These are phyloP conservation scores for Drosophila nr. perissopoda DNA, from an alignment of 2,888 invertebrate genomes.

Conservation along the genomic window DNA sequence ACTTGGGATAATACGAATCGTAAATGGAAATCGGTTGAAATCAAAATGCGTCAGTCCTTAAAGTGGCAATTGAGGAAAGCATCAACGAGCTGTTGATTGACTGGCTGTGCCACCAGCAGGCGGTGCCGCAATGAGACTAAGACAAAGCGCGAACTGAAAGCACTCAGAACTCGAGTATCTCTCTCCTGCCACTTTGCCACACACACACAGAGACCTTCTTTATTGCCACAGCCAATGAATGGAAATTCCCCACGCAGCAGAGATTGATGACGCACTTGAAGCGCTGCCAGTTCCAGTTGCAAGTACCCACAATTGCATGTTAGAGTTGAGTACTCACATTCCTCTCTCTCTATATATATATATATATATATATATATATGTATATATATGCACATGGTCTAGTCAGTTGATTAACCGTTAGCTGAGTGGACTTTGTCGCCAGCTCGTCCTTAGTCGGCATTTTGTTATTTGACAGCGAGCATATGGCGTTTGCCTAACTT, in stretches of 20 bases:
- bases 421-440: slow-evolving; percentile 56
- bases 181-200: neutral
- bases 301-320: slow-evolving; percentile 35
- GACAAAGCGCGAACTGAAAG: slow-evolving; percentile 72
- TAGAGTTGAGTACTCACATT: slow-evolving; percentile 8
- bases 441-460: slow-evolving; percentile 67
- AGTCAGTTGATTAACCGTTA: slow-evolving; percentile 55
- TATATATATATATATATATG: neutral
- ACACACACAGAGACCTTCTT: neutral
- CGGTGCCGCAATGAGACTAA: slow-evolving; percentile 64
- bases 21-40: slow-evolving; percentile 23
- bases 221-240: slow-evolving; percentile 58
- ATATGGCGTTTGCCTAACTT: slow-evolving; percentile 35
- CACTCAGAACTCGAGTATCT: slow-evolving; percentile 55
- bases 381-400: slow-evolving; percentile 14
- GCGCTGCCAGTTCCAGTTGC: slow-evolving; percentile 45
- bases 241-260: slow-evolving; percentile 53
- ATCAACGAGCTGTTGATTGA: slow-evolving; percentile 69
- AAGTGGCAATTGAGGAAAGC: slow-evolving; percentile 37
- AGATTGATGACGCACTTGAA: slow-evolving; percentile 79
- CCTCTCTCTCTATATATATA: neutral
- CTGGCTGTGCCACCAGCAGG: slow-evolving; percentile 65
- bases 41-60: slow-evolving; percentile 35
- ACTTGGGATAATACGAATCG: neutral
- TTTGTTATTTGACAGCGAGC: slow-evolving; percentile 73